A percentile compares a stretch with the other conserved stretches of the same genome.
Evolutionary conservation across 2,113 vertebrate genomes (phyloP).

Genomic region (Psilopsiagon aurifrons): DNA sequence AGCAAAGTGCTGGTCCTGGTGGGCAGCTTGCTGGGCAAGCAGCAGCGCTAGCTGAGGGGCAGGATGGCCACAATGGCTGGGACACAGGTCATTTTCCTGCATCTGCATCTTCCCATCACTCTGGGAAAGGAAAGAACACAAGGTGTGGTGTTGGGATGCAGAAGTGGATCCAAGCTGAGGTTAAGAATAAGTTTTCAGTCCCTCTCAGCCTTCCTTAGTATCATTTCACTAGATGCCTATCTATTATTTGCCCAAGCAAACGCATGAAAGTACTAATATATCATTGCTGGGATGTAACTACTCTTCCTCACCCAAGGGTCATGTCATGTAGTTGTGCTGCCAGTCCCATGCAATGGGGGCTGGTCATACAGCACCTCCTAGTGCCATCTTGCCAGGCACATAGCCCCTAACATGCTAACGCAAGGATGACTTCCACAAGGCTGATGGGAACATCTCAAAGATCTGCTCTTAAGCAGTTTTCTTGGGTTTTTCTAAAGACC

Average conservation of each 20-base stretch:
- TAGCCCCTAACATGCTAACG: background rate
- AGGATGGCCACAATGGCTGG: fast-evolving
- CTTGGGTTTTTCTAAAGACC: background rate
- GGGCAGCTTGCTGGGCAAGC: background rate
- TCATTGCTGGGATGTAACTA: background rate
- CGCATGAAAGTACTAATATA: background rate
- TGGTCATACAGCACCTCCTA: background rate
- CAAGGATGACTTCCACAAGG: background rate
- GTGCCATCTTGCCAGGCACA: background rate
- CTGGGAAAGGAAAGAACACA: background rate
- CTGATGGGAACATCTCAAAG: background rate
- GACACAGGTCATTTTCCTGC: background rate
- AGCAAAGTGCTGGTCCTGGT: fast-evolving
- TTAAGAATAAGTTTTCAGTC: background rate
- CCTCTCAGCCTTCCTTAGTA: background rate
- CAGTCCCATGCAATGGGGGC: background rate
- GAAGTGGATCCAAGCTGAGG: background rate
- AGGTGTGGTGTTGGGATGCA: background rate
- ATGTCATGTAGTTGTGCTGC: background rate
- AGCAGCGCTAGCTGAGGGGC: background rate
- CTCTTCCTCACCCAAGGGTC: fast-evolving
- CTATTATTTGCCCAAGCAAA: background rate
- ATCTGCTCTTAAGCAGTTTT: background rate
- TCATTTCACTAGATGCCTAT: background rate
- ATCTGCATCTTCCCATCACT: background rate